Evolutionary conservation across 2,113 vertebrate genomes (phyloP).

Genomic region (Pseudorasbora parva): DNA sequence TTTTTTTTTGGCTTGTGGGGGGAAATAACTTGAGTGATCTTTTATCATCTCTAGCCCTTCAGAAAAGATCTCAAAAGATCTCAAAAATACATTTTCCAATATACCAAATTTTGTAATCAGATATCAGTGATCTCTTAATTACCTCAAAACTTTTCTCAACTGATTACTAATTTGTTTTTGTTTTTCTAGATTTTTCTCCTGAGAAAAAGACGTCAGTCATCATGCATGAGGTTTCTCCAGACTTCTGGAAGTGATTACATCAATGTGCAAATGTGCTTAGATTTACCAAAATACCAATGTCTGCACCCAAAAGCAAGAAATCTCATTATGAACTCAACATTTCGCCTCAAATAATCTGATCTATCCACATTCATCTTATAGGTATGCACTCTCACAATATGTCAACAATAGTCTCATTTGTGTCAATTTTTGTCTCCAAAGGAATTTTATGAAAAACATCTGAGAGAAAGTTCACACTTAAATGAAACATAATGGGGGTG

Average conservation of each 20-base stretch:
- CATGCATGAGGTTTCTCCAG: background rate
- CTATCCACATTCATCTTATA: background rate
- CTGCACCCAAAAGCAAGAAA: background rate
- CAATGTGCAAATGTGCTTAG: background rate
- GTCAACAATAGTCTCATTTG: background rate
- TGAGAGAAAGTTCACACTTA: background rate
- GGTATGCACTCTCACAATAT: background rate
- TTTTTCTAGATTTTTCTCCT: background rate
- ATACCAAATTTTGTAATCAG: background rate
- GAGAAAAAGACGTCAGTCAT: background rate
- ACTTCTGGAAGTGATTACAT: background rate
- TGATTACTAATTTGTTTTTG: background rate
- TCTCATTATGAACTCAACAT: background rate
- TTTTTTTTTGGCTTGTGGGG: no score
- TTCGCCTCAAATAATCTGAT: background rate
- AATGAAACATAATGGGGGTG: slow-evolving; percentile 8
- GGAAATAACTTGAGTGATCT: no score
- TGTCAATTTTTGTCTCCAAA: background rate
- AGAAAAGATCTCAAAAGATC: background rate
- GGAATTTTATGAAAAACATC: background rate
- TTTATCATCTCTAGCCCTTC: background rate
- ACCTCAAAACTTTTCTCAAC: background rate
- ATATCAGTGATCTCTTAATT: background rate
- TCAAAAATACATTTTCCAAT: no score
- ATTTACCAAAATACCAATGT: background rate